Base-by-base conservation (phyloP, 2,797 vertebrate species). In the Notamacropus eugenii region DNA sequence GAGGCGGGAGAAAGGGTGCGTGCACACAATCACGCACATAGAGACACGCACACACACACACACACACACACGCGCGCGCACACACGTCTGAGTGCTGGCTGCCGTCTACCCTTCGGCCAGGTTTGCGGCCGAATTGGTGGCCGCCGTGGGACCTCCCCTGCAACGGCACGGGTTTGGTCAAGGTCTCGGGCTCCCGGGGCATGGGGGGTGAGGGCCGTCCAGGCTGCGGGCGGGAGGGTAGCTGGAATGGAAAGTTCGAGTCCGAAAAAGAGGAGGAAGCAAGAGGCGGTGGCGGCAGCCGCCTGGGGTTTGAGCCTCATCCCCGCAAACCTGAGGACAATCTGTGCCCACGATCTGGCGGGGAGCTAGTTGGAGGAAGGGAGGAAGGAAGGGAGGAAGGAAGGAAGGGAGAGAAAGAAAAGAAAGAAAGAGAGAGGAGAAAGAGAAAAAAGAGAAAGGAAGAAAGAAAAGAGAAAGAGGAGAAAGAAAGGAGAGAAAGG, bases 241-340 rank as follows among this genome's bases (percentile, higher is more conserved):
- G 6, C n/a, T 3, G n/a, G 62, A 74, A 40, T 40, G 14, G 67
- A 74, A 74, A 40, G 67, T 0, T 74, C n/a, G 67, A n/a, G 67
- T 9, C 93, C 55, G 50, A 55, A 14, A 0, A 28, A n/a, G 19
- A 52, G 4, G 19, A 34, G 16, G 59, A 22, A 3, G 5, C 14
- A 22, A 50, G 90, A 62, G 54, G 10, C 0, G 54, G 46, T 19
- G 24, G 4, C 62, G 40, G 1, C 29, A 40, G 46, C n/a, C 12
- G 12, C 46, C 4, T 9, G 16, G 22, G 40, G 0, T 62, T 4
- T 4, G 74, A 1, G n/a, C 5, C n/a, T 1, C 54, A 0, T 56
- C 19, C 0, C 22, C 19, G 56, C 40, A 14, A 67, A 59, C 29
- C 57, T 6, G 29, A 50, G 58, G 52, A 31, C 91, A 50, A 93